These are phyloP conservation scores for Phengaris arion DNA, from an alignment of 2,888 invertebrate genomes.

Conservation along the genomic window DNA sequence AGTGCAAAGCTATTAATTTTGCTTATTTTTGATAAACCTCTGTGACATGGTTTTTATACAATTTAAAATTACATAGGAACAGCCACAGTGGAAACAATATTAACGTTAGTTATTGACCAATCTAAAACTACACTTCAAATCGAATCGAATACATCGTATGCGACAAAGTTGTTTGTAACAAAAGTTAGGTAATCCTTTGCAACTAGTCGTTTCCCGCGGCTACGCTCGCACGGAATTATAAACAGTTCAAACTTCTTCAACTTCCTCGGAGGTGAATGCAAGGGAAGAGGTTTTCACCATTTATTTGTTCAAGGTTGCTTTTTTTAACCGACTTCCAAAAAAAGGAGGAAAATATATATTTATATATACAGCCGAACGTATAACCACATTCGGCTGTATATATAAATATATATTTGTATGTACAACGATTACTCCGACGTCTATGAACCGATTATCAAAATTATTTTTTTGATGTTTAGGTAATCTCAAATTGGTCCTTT, in stretches of 20 bases:
- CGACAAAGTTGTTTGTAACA: conserved; percentile 19
- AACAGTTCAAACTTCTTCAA: not conserved
- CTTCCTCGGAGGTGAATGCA: not conserved
- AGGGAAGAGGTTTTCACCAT: not conserved
- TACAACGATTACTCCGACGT: too few species aligned
- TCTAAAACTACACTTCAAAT: conserved; percentile 17
- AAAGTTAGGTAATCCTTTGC: conserved; percentile 16
- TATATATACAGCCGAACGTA: too few species aligned
- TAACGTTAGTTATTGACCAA: conserved; percentile 14
- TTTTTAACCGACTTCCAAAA: not conserved
- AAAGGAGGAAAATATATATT: too few species aligned
- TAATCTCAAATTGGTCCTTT: too few species aligned
- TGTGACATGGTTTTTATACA: not conserved
- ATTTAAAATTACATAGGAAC: not conserved
- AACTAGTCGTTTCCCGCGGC: conserved; percentile 1
- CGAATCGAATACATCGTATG: conserved; percentile 17
- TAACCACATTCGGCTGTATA: too few species aligned
- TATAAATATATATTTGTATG: too few species aligned
- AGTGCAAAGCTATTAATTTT: too few species aligned
- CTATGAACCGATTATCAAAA: too few species aligned
- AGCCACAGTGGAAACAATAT: conserved; percentile 3
- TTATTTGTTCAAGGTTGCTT: not conserved
- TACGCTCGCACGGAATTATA: not conserved
- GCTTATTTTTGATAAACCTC: not conserved
- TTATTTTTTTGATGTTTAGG: too few species aligned